Percentiles rank a stretch among this genome's conserved stretches.
phyloP scores from a whole-genome alignment of 2,113 vertebrate genomes.

The Collichthys lucidus region DNA sequence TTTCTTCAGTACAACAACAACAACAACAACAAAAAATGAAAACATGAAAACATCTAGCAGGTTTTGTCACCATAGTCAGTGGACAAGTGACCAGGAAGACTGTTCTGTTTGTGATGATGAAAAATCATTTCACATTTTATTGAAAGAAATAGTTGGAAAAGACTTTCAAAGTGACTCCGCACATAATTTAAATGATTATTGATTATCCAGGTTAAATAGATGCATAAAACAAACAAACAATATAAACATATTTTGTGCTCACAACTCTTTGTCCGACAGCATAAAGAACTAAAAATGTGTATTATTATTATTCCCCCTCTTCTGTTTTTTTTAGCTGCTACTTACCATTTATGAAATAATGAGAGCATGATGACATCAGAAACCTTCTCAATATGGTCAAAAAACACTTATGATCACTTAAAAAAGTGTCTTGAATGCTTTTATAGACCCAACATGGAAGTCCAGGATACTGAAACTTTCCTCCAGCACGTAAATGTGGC shows the following conservation, averaged over 20 bases:
- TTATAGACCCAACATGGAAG: conserved; percentile 22
- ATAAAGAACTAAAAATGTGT: background rate
- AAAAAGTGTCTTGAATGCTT: background rate
- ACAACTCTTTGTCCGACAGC: background rate
- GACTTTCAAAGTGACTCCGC: background rate
- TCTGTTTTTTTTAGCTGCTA: background rate
- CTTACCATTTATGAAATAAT: background rate
- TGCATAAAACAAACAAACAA: background rate
- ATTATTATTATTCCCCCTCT: no score
- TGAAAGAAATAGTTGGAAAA: background rate
- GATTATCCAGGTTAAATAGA: background rate
- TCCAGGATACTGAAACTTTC: background rate
- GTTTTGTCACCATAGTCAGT: background rate
- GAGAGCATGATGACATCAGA: background rate
- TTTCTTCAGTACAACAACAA: background rate
- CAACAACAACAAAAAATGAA: background rate
- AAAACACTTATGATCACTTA: background rate
- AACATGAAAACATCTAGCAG: background rate
- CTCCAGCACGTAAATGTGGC: background rate
- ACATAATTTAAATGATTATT: background rate
- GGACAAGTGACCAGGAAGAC: background rate
- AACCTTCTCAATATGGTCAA: background rate
- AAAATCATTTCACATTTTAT: no score
- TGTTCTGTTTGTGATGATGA: background rate
- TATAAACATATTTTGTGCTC: background rate